Base-by-base conservation (phyloP, 2,113 vertebrate species). In the Oryzias woworae region DNA sequence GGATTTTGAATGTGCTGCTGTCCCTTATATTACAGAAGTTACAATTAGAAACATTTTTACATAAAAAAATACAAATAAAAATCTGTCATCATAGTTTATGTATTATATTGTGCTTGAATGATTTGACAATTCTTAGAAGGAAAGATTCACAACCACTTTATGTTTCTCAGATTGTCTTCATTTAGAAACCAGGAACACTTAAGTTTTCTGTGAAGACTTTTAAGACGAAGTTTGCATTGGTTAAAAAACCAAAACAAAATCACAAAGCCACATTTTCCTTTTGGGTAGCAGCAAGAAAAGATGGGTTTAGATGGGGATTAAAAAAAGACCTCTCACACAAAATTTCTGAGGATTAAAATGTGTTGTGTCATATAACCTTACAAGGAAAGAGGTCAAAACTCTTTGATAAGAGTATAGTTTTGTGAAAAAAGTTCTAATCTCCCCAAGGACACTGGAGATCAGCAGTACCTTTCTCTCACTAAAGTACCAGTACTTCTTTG, bases 321-420 rank as follows among this genome's bases (percentile, higher is more conserved):
- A 20, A 74, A 73, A 67, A 71, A 67, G 5, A 66, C 18, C 53
- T 66, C 42, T 78, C 49, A 64, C 59, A 12, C 23, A 57, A 56
- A 16, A 83, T 75, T 46, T 61, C 55, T 58, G 1, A 3, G 78
- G 78, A 82, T 78, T 69, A 66, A 60, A 53, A 60, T 59, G 64
- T 69, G 42, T 63, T 31, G 45, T 66, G 53, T 78, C 58, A 55
- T 77, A 84, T 84, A 80, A 77, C 65, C 66, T 73, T 61, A 69
- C 26, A 56, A 69, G 56, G 45, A 59, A 20, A 7, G 49, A 56
- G 63, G 57, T 56, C 36, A 64, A 53, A 41, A 58, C 47, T 66
- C 36, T 66, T 44, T n/a, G 76, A 81, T 75, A 80, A 78, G 60
- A 74, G 56, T 53, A 20, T 61, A 46, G 57, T 67, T 20, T 14